Base-by-base conservation (phyloP, 1,140 invertebrate genomes). In the Drosophila arawakana region DNA sequence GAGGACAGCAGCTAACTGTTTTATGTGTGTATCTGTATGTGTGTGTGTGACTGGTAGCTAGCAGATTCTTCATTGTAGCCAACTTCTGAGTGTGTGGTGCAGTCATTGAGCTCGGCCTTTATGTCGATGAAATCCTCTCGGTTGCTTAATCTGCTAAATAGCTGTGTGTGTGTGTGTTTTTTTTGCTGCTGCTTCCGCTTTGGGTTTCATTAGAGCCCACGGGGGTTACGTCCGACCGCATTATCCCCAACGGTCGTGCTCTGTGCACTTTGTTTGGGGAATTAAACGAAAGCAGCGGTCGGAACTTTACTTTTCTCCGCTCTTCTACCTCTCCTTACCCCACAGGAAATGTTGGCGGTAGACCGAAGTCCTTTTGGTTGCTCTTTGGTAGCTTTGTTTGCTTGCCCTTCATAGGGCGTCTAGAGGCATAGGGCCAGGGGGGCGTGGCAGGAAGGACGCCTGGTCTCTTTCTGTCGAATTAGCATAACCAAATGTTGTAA, bases 401-500 rank as follows among this genome's bases (percentile, higher is more conserved):
- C 9, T 34, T 34, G 18, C 25, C 21, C 8, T 57, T 43, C 41
- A 41, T 11, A 41, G 18, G 15, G 8, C 15, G 2, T 11, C 8
- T 4, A 8, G 15, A 21, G 7, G 13, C 15, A 30, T 30, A 47
- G 11, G n/a, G n/a, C n/a, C n/a, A 13, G 3, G 10, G 10, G 37
- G 37, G 10, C 7, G 37, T 46, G 43, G 18, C 30, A 6, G 8
- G 54, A 57, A 7, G 10, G 55, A n/a, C 78, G 25, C 15, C 25
- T 35, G 25, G 57, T 21, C 39, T 39, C 39, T 34, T 37, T 62
- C 60, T 59, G 50, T 62, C 68, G 80, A 90, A 88, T 88, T 89
- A 88, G 84, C 84, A 88, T 88, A 88, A 76, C 84, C 84, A 84
- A 88, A 84, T 78, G 84, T 76, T 78, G 84, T 88, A 89, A 89